These are phyloP conservation scores for Colaptes auratus DNA, from an alignment of 2,113 vertebrate genomes.

Conservation along the genomic window DNA sequence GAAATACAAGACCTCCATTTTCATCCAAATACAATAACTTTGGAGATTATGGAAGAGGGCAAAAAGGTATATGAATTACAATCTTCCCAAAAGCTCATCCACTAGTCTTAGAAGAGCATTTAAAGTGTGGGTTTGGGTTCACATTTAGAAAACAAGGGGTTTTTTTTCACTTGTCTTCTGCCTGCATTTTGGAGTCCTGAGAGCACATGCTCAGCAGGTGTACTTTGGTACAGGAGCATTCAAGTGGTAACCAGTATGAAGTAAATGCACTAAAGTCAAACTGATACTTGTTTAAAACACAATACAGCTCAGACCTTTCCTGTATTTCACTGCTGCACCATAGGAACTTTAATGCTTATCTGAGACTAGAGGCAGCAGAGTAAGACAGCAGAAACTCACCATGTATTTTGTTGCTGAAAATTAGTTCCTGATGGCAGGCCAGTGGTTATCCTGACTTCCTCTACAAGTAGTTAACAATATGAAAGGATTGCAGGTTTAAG, in stretches of 20 bases:
- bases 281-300: background rate
- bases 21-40: constrained; percentile 38
- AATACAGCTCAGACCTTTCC: background rate
- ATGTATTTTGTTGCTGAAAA: background rate
- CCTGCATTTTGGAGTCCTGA: background rate
- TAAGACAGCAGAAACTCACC: background rate
- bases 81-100: background rate
- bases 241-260: background rate
- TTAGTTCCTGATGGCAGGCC: background rate
- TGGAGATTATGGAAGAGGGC: background rate
- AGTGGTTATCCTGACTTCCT: background rate
- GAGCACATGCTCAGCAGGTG: background rate
- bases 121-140: background rate
- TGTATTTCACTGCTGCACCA: background rate
- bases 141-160: background rate
- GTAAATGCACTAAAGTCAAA: background rate
- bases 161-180: background rate
- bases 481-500: background rate
- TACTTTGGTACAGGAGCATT: background rate
- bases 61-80: background rate
- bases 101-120: background rate
- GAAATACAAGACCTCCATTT: constrained; percentile 54
- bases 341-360: background rate
- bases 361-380: background rate
- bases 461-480: background rate